Percentiles rank a stretch among this genome's conserved stretches.
Evolutionary conservation across 1,140 invertebrate species (phyloP).

Genomic region (Chrysomallon squamiferum): DNA sequence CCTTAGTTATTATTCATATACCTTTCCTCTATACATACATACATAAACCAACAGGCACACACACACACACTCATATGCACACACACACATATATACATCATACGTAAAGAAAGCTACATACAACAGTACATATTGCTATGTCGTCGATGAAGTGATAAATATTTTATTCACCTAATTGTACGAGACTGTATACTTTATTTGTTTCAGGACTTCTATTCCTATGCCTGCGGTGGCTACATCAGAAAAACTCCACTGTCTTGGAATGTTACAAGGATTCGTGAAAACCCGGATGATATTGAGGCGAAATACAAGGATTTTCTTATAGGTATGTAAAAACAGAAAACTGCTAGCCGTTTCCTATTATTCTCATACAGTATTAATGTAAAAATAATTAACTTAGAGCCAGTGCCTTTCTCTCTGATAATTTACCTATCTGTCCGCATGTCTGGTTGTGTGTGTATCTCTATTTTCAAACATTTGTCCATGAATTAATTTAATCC

Average conservation of each 20-base stretch:
- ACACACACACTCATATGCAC: too few species aligned
- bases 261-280: conserved; percentile 28
- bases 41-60: too few species aligned
- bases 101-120: too few species aligned
- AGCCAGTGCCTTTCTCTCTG: background rate
- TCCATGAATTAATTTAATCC: too few species aligned
- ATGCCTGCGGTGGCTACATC: conserved; percentile 32
- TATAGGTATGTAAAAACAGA: conserved; percentile 21
- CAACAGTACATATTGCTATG: too few species aligned
- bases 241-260: conserved; percentile 25
- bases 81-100: too few species aligned
- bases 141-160: too few species aligned
- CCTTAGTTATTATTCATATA: too few species aligned
- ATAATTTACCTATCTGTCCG: background rate
- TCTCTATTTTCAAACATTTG: too few species aligned
- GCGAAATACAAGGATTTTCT: conserved; percentile 19
- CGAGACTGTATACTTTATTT: too few species aligned
- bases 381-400: background rate
- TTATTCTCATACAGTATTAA: background rate
- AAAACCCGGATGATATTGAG: conserved; percentile 26
- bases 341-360: background rate
- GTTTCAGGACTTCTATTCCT: conserved; percentile 34
- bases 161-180: too few species aligned
- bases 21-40: too few species aligned
- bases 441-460: conserved; percentile 1